Percentiles rank a stretch among this genome's conserved stretches.
phyloP scores from a whole-genome alignment of 2,888 invertebrate species.

The Pollenia griseotomentosa region DNA sequence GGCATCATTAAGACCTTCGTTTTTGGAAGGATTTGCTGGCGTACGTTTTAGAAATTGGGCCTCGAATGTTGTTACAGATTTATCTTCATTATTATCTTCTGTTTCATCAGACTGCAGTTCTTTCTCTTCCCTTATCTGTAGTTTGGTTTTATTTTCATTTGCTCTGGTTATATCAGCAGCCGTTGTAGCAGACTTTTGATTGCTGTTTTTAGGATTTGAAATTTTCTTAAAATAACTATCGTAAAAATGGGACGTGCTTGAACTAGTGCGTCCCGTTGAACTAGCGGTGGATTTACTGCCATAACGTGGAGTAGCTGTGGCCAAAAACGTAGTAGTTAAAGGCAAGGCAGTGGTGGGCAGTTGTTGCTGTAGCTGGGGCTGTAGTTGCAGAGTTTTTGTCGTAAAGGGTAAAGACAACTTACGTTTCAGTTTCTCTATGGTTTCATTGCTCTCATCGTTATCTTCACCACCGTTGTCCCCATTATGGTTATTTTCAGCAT shows the following conservation, averaged over 20 bases:
- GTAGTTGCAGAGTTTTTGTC: conserved; percentile 73
- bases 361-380: conserved; percentile 72
- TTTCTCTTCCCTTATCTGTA: conserved; percentile 57
- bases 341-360: conserved; percentile 74
- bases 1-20: conserved; percentile 65
- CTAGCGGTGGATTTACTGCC: conserved; percentile 44
- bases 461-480: conserved; percentile 77
- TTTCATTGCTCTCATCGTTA: conserved; percentile 82
- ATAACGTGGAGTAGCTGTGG: conserved; percentile 45
- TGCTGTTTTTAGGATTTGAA: conserved; percentile 77
- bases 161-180: conserved; percentile 75
- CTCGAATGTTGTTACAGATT: conserved; percentile 75
- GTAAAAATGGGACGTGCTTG: conserved; percentile 78
- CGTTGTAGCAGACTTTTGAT: conserved; percentile 73
- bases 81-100: conserved; percentile 31
- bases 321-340: conserved; percentile 69
- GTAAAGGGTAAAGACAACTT: conserved; percentile 78
- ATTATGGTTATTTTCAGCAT: conserved; percentile 48
- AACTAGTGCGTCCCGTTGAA: conserved; percentile 65
- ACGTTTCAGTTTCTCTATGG: conserved; percentile 82
- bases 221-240: conserved; percentile 83
- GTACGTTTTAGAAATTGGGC: conserved; percentile 81
- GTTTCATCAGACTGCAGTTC: conserved; percentile 55
- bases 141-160: conserved; percentile 71
- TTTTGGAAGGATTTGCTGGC: conserved; percentile 73